phyloP scores from a whole-genome alignment of 2,888 invertebrate species.

The Spodoptera picta region DNA sequence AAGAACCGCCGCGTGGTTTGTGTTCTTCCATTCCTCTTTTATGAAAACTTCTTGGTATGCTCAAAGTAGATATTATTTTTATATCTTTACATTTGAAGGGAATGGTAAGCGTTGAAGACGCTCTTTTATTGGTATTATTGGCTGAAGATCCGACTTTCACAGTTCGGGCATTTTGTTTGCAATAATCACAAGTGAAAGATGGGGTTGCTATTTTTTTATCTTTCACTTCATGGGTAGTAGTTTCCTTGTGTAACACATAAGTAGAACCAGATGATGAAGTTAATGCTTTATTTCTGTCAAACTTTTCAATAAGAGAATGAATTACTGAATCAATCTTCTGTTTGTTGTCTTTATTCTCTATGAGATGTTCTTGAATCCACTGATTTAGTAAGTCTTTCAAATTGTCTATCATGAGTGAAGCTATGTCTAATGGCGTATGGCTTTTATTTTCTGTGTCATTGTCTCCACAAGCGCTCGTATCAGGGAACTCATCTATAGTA shows the following conservation, averaged over 20 bases:
- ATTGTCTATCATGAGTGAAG: slow-evolving; percentile 72
- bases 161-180: slow-evolving; percentile 45
- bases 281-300: slow-evolving; percentile 51
- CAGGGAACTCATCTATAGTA: slow-evolving; percentile 63
- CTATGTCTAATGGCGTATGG: slow-evolving; percentile 63
- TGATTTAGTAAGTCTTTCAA: slow-evolving; percentile 70
- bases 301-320: slow-evolving; percentile 68
- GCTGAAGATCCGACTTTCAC: slow-evolving; percentile 23
- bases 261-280: slow-evolving; percentile 67
- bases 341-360: slow-evolving; percentile 67
- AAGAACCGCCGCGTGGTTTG: slow-evolving; percentile 29
- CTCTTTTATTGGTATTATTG: slow-evolving; percentile 30
- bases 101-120: slow-evolving; percentile 62
- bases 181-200: slow-evolving; percentile 53
- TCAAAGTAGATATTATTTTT: slow-evolving; percentile 77
- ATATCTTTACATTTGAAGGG: slow-evolving; percentile 66
- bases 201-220: slow-evolving; percentile 60
- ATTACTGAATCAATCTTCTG: slow-evolving; percentile 70
- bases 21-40: slow-evolving; percentile 47
- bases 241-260: slow-evolving; percentile 66
- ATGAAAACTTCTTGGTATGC: slow-evolving; percentile 73
- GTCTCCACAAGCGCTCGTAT: slow-evolving; percentile 72
- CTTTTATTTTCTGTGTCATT: slow-evolving; percentile 56
- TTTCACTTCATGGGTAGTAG: slow-evolving; percentile 55
- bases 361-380: slow-evolving; percentile 73